Evolutionary conservation across 2,888 invertebrate genomes (phyloP).

Genomic region (Thyatira batis): DNA sequence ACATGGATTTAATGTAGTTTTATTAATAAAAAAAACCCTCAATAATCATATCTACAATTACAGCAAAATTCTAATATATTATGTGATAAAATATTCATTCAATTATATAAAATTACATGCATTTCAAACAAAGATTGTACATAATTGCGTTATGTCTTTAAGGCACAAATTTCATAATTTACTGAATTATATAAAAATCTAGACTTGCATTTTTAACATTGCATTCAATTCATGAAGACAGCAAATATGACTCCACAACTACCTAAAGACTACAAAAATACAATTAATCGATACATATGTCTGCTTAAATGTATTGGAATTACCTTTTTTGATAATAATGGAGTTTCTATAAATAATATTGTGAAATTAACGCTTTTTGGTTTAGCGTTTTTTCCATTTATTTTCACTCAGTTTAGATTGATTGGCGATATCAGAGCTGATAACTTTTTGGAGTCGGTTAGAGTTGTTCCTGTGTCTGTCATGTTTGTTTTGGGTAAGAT

Average conservation of each 20-base stretch:
- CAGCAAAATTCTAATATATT: not conserved
- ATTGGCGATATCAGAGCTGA: slow-evolving; percentile 18
- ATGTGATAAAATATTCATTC: not conserved
- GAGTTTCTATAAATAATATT: slow-evolving; percentile 7
- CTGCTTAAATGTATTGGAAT: slow-evolving; percentile 26
- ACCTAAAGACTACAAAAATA: slow-evolving; percentile 22
- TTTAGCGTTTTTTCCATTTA: slow-evolving; percentile 22
- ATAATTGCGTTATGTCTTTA: not conserved
- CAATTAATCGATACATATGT: slow-evolving; percentile 15
- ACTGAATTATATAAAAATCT: not conserved
- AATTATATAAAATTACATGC: not conserved
- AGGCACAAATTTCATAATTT: not conserved
- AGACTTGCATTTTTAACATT: not conserved
- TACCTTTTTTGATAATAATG: slow-evolving; percentile 20
- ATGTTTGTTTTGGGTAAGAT: slow-evolving; percentile 27
- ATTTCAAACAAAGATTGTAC: not conserved
- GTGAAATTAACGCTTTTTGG: slow-evolving; percentile 18
- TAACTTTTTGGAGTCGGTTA: slow-evolving; percentile 26
- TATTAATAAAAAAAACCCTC: slow-evolving; percentile 23
- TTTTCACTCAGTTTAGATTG: slow-evolving; percentile 14
- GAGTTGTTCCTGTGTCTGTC: slow-evolving; percentile 22
- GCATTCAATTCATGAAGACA: not conserved
- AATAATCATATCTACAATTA: not conserved
- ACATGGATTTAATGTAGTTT: slow-evolving; percentile 50
- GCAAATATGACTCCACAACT: slow-evolving; percentile 9